Percentiles rank a stretch among this genome's conserved stretches.
Evolutionary conservation across 2,797 vertebrate species (phyloP).

Genomic region (Neoniphon sammara): DNA sequence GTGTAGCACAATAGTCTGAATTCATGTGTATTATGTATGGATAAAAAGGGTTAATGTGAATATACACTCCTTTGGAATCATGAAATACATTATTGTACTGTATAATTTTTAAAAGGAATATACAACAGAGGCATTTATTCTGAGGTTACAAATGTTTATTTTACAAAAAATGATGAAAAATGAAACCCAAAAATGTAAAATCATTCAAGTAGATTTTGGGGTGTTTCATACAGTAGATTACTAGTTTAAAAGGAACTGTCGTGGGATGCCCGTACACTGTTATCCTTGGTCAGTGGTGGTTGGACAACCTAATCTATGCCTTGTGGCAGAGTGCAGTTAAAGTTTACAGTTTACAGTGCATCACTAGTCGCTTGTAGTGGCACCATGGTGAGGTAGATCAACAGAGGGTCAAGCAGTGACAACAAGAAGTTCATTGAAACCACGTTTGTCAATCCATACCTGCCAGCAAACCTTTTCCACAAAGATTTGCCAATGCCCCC

Average conservation of each 20-base stretch:
- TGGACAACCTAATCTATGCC: constrained; percentile 41
- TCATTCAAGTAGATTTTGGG: constrained; percentile 1
- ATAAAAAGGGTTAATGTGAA: constrained; percentile 73
- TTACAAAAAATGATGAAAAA: constrained; percentile 56
- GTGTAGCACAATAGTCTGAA: constrained; percentile 44
- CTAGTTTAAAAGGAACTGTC: neutral
- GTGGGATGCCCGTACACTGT: neutral
- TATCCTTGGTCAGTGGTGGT: constrained; percentile 34
- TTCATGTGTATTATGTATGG: constrained; percentile 61
- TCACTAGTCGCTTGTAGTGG: constrained; percentile 46
- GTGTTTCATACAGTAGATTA: neutral
- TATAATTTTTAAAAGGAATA: constrained; percentile 60
- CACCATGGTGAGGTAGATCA: constrained; percentile 33
- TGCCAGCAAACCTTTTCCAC: constrained; percentile 58
- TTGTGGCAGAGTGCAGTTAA: constrained; percentile 39
- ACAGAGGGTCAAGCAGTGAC: constrained; percentile 25
- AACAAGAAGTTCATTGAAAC: constrained; percentile 34
- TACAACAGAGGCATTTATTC: constrained; percentile 65
- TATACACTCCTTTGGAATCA: constrained; percentile 69
- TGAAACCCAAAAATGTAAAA: neutral
- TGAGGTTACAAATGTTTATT: constrained; percentile 68
- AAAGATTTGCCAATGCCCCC: constrained; percentile 51
- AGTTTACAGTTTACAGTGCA: constrained; percentile 53
- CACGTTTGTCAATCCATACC: constrained; percentile 48
- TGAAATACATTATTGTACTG: constrained; percentile 63